Base-by-base conservation (phyloP, 2,113 vertebrate genomes). In the Polypterus senegalus region DNA sequence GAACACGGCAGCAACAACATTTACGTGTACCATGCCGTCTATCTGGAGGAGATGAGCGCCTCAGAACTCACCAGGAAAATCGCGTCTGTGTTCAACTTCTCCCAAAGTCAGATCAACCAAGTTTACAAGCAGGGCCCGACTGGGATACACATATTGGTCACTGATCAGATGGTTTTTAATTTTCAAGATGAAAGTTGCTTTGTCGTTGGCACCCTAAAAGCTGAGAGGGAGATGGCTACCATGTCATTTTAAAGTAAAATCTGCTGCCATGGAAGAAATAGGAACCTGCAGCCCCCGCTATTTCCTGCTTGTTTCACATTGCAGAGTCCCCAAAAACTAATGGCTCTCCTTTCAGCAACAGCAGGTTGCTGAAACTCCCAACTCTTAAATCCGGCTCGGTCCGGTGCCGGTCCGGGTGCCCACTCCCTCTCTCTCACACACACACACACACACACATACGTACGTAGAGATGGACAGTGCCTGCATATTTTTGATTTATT, bases 131-230 rank as follows among this genome's bases (percentile, higher is more conserved):
- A 95, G 78, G 93, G 92, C 63, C 93, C 93, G 68, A 93, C 92
- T 62, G 92, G 93, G 54, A 96, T 96, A 64, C 92, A 91, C 84
- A 89, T 96, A 64, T 83, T 95, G 58, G 89, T 96, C 62, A 94
- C 89, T 51, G 93, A 96, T 76, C 91, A 96, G 94, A 92, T 98
- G 94, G 92, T 98, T 88, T 94, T 93, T 70, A 98, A 98, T 78
- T 86, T 98, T 75, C 84, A 89, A 64, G 94, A 98, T 69, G 94
- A 98, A 81, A 98, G 90, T 78, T 94, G 91, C 74, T 98, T 98
- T 85, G 78, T 93, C 76, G 89, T 98, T 80, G 87, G 88, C 80
- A 90, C 87, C 66, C 81, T 98, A 76, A 93, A 96, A 92, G 94
- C 93, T 97, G 80, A 5, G 57, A 63, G 63, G 4, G 85, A 56